Percentiles rank a stretch among this genome's conserved stretches.
These are phyloP conservation scores for Labeo catla DNA, from an alignment of 2,113 vertebrate genomes.

Conservation along the genomic window DNA sequence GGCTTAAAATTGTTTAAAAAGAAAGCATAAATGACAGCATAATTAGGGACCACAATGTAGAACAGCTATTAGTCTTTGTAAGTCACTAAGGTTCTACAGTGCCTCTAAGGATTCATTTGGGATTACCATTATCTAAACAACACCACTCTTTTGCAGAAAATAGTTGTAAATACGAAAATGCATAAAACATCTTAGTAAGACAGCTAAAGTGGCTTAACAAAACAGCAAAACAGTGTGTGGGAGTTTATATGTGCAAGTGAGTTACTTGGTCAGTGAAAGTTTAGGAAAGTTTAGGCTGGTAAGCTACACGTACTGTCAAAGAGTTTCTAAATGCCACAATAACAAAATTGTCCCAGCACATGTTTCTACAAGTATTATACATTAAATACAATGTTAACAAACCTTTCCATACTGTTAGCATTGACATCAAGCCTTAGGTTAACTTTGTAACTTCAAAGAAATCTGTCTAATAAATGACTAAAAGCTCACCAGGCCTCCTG, in stretches of 20 bases:
- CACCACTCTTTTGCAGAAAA: neutral
- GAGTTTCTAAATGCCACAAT: neutral
- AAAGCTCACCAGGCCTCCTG: neutral
- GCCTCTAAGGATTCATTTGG: conserved; percentile 13
- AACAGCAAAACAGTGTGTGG: neutral
- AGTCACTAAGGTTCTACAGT: neutral
- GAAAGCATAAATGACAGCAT: conserved; percentile 14
- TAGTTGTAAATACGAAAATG: neutral
- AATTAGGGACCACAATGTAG: neutral
- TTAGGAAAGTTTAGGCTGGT: neutral
- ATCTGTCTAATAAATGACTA: neutral
- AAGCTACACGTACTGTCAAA: too few relatives aligned
- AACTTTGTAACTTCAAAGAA: neutral
- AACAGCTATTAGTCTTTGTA: conserved; percentile 22
- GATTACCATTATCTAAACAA: conserved; percentile 13
- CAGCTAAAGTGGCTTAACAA: neutral
- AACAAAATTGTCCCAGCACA: neutral
- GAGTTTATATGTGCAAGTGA: neutral
- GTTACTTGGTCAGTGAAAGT: neutral
- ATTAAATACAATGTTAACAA: neutral
- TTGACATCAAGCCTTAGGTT: neutral
- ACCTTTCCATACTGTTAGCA: neutral
- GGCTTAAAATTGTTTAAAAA: neutral
- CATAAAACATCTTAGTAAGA: neutral
- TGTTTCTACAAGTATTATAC: neutral